Percentiles rank a stretch among this genome's conserved stretches.
phyloP scores from a whole-genome alignment of 2,113 vertebrate species.

The Mesitornis unicolor region DNA sequence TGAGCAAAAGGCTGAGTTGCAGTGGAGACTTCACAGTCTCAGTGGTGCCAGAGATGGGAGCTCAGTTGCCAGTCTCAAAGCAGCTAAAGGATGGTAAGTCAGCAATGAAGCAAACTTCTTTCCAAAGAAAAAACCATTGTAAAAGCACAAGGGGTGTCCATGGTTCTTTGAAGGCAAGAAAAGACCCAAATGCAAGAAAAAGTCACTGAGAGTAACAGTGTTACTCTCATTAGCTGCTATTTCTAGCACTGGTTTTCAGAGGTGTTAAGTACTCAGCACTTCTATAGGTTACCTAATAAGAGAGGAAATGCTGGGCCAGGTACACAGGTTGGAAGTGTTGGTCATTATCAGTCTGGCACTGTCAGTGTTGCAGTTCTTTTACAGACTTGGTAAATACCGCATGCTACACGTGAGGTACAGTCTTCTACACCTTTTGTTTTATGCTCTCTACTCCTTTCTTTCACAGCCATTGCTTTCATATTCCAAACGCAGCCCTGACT shows the following conservation, averaged over 20 bases:
- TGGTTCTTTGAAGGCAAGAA: background rate
- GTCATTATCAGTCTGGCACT: background rate
- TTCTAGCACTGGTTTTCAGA: background rate
- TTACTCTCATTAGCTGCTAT: background rate
- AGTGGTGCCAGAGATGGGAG: background rate
- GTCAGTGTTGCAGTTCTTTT: background rate
- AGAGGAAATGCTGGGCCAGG: background rate
- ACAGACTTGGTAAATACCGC: background rate
- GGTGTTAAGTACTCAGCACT: background rate
- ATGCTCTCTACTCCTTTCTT: background rate
- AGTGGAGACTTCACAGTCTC: slow-evolving; percentile 10
- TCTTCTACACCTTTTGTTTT: background rate
- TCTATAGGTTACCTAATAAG: background rate
- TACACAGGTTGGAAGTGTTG: background rate
- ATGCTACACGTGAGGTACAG: background rate
- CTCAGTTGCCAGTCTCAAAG: background rate
- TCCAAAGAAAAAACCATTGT: background rate
- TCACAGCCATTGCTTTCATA: background rate
- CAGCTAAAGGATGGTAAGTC: background rate
- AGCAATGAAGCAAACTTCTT: background rate
- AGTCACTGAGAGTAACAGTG: background rate
- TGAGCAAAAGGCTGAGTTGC: slow-evolving; percentile 30
- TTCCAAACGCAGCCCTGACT: background rate
- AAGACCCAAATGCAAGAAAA: background rate
- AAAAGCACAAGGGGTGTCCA: background rate